Percentiles rank a stretch among this genome's conserved stretches.
Evolutionary conservation across 2,888 invertebrate genomes (phyloP).

Genomic region (Pediacus dermestoides): DNA sequence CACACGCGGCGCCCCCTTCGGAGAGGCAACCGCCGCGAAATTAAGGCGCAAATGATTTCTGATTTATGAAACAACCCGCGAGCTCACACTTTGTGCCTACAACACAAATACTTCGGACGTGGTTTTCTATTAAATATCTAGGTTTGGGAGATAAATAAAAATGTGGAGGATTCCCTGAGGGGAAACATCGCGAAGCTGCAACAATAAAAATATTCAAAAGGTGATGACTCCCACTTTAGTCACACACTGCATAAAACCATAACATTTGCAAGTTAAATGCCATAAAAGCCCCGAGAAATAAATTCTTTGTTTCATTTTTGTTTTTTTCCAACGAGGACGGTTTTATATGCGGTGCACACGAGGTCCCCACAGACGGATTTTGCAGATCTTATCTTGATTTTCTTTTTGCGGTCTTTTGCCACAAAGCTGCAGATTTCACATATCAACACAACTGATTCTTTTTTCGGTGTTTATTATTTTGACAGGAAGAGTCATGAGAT

Average conservation of each 20-base stretch:
- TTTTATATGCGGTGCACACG: not conserved
- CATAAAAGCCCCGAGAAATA: constrained; percentile 47
- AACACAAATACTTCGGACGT: too few species aligned
- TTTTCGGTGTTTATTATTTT: too few species aligned
- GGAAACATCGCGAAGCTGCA: constrained; percentile 38
- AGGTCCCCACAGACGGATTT: constrained; percentile 12
- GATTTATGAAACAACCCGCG: constrained; percentile 44
- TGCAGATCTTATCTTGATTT: constrained; percentile 31
- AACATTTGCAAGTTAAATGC: constrained; percentile 54
- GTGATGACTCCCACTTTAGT: constrained; percentile 51
- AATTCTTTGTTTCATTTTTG: constrained; percentile 49
- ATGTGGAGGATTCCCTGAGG: too few species aligned
- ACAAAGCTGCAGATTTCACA: constrained; percentile 37
- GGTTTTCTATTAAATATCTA: too few species aligned
- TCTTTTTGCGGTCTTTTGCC: constrained; percentile 23
- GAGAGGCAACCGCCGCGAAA: constrained; percentile 33
- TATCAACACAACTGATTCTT: too few species aligned
- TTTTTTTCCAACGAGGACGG: constrained; percentile 13
- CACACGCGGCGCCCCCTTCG: constrained; percentile 13
- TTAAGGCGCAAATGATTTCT: constrained; percentile 47
- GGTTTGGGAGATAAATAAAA: too few species aligned
- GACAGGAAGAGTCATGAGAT: too few species aligned
- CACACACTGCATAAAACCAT: constrained; percentile 49
- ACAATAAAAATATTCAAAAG: constrained; percentile 52
- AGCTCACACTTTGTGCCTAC: too few species aligned